Base-by-base conservation (phyloP, 2,888 invertebrate genomes). In the Trissonchulus sp. region DNA sequence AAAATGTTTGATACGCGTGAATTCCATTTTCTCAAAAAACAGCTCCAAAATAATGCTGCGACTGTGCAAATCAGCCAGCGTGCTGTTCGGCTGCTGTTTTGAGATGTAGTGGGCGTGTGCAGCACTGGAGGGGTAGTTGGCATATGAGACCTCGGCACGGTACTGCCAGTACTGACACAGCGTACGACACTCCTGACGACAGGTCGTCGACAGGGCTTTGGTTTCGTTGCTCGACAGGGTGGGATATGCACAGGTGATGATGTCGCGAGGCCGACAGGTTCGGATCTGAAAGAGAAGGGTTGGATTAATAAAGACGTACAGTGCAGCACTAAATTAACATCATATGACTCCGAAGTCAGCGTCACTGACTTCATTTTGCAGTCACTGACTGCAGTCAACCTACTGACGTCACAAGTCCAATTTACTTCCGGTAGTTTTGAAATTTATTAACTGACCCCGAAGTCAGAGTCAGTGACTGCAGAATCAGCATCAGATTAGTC, bases 91-190 rank as follows among this genome's bases (percentile, higher is more conserved):
- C 3, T 36, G n/a, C 31, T n/a, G 37, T 34, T 31, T 31, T n/a
- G 34, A n/a, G 8, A 69, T 34, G 15, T 34, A 36, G 37, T 69
- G 28, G 8, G 23, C 48, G 48, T 48, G 48, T 8, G 48, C 48
- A 8, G 48, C 48, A 48, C 48, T 48, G 34, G 35, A 35, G 8
- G 71, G 81, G 68, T 81, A 80, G 31, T 75, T 78, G 15, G 81
- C 81, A 72, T 80, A 81, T 76, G 80, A 80, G 34, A 81, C 77
- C 65, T 79, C 78, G 75, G 80, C 80, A 75, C 77, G 76, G 73
- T 81, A 82, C 15, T 78, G 77, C 81, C 81, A 82, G 34, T 81
- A 80, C n/a, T 78, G 74, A 63, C 82, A 82, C 1, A 80, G 81
- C 2, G 81, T 76, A 30, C 78, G 78, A 74, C 82, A 82, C 34